Conservation (phyloP, 2,888 invertebrate genomes). For the Hyles lineata region DNA sequence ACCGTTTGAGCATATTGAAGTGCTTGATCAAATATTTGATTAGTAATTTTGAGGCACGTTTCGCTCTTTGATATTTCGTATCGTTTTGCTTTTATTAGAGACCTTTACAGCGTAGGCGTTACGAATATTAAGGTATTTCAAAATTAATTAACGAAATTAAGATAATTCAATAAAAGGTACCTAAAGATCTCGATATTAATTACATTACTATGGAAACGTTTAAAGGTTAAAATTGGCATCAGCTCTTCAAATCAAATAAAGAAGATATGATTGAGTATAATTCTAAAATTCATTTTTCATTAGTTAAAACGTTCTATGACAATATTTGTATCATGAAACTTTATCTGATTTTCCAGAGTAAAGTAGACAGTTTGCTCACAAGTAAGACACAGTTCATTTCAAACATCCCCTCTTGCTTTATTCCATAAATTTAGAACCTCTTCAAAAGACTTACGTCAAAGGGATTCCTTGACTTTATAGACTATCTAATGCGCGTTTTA, state of each 20-base stretch:
- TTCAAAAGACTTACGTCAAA: not conserved
- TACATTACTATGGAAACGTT: not conserved
- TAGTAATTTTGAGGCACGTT: not conserved
- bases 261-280: no score
- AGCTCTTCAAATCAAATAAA: no score
- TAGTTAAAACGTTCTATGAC: not conserved
- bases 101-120: not conserved
- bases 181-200: not conserved
- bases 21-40: conserved; percentile 8
- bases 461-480: not conserved
- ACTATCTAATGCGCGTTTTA: not conserved
- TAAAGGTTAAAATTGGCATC: no score
- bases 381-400: conserved; percentile 1
- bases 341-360: not conserved
- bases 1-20: not conserved
- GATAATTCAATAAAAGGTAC: not conserved
- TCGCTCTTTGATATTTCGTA: conserved; percentile 4
- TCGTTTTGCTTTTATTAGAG: not conserved
- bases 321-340: not conserved
- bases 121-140: not conserved
- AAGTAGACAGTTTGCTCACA: not conserved
- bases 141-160: conserved; percentile 3
- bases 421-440: not conserved
- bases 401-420: not conserved
- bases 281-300: no score